Conservation (phyloP, 2,888 invertebrate genomes). For the Ennomos fuscantarius region DNA sequence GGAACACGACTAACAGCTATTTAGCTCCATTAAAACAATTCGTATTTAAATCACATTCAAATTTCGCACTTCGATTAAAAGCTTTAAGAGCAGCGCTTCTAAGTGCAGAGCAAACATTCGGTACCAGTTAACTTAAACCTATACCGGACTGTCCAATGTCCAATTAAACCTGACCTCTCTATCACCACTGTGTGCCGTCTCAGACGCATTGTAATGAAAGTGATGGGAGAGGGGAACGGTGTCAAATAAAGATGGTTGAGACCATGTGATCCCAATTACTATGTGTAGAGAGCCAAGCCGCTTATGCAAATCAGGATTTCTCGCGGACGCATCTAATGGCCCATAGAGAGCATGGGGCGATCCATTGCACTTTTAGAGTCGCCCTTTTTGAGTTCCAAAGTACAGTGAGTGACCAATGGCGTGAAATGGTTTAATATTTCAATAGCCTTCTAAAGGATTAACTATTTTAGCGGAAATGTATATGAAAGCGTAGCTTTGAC, state of each 20-base stretch:
- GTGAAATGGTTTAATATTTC: conserved; percentile 4
- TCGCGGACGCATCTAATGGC: conserved; percentile 83
- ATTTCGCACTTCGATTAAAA: conserved; percentile 83
- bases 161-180: conserved; percentile 54
- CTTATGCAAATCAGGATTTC: conserved; percentile 84
- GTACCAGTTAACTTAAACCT: conserved; percentile 72
- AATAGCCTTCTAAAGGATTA: not conserved
- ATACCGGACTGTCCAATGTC: conserved; percentile 56
- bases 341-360: conserved; percentile 60
- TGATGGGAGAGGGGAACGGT: conserved; percentile 38
- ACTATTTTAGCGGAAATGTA: not conserved
- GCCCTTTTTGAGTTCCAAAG: conserved; percentile 8
- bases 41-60: conserved; percentile 81
- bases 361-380: conserved; percentile 73
- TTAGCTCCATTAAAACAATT: conserved; percentile 73
- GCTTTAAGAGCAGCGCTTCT: conserved; percentile 71
- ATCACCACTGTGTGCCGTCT: conserved; percentile 36
- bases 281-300: conserved; percentile 81
- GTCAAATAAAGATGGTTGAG: conserved; percentile 63
- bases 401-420: conserved; percentile 29
- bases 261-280: conserved; percentile 81
- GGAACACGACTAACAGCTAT: conserved; percentile 55
- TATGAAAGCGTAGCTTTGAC: not conserved
- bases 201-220: conserved; percentile 32
- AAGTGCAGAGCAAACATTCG: conserved; percentile 81